Evolutionary conservation across 2,888 invertebrate species (phyloP).

Genomic region (Drosophila emarginata): DNA sequence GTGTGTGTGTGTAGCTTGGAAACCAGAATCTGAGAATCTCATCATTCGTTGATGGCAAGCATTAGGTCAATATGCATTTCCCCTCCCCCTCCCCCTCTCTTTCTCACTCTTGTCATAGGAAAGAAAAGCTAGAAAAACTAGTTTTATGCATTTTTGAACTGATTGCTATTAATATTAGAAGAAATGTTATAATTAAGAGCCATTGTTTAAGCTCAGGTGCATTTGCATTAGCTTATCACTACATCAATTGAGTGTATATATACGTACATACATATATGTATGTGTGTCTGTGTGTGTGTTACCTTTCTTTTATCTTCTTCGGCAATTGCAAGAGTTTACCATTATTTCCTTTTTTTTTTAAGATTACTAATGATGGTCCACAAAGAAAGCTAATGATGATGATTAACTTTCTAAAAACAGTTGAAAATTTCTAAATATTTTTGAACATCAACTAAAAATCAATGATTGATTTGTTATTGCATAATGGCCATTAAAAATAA

Average conservation of each 20-base stretch:
- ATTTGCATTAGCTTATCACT: conserved; percentile 4
- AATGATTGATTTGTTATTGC: background rate
- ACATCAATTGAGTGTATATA: background rate
- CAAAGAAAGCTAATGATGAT: background rate
- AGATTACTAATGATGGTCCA: background rate
- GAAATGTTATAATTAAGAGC: conserved; percentile 70
- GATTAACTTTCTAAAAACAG: background rate
- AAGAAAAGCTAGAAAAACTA: conserved; percentile 10
- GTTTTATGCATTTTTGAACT: conserved; percentile 17
- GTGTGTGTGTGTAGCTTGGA: conserved; percentile 2
- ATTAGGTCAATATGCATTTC: conserved; percentile 8
- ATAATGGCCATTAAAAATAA: background rate
- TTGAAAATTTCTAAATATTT: background rate
- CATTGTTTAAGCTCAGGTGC: conserved; percentile 51
- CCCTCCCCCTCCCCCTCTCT: background rate
- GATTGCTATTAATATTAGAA: conserved; percentile 17
- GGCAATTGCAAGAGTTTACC: background rate
- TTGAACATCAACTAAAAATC: background rate
- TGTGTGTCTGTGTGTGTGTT: background rate
- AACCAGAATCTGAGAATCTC: conserved; percentile 11
- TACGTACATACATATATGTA: background rate
- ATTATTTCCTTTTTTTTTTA: background rate
- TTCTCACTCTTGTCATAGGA: background rate
- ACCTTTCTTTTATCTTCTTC: background rate
- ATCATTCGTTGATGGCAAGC: conserved; percentile 5